Conservation (phyloP, 2,888 invertebrate genomes). For the Amiota communis region DNA sequence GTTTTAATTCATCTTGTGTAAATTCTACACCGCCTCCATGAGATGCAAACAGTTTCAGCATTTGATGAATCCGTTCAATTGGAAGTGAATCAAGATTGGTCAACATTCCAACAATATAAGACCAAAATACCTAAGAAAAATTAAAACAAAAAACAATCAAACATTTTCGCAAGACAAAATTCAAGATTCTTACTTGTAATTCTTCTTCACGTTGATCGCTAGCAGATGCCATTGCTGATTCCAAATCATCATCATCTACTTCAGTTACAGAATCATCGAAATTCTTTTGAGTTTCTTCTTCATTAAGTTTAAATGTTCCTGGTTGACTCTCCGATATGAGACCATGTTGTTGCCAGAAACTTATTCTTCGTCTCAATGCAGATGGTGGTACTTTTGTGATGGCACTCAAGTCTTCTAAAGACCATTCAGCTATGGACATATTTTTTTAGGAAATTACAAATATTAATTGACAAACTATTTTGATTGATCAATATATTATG, state of each 20-base stretch:
- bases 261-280: constrained; percentile 76
- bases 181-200: constrained; percentile 78
- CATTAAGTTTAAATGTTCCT: constrained; percentile 84
- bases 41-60: constrained; percentile 97
- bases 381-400: constrained; percentile 91
- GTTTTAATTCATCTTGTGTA: constrained; percentile 87
- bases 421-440: constrained; percentile 81
- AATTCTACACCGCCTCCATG: constrained; percentile 93
- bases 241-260: constrained; percentile 91
- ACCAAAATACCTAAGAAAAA: constrained; percentile 83
- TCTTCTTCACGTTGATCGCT: constrained; percentile 96
- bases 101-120: constrained; percentile 96
- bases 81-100: constrained; percentile 94
- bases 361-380: constrained; percentile 87
- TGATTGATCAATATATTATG: neutral
- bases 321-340: constrained; percentile 83
- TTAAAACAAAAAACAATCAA: neutral
- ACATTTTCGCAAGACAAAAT: neutral
- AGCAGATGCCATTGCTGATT: constrained; percentile 95
- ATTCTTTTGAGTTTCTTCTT: constrained; percentile 77
- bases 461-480: neutral
- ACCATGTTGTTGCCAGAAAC: constrained; percentile 96
- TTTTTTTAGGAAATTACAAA: neutral
- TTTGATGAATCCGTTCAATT: constrained; percentile 93
- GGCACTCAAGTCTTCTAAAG: constrained; percentile 87